phyloP scores from a whole-genome alignment of 2,113 vertebrate species.

The Acinonyx jubatus region DNA sequence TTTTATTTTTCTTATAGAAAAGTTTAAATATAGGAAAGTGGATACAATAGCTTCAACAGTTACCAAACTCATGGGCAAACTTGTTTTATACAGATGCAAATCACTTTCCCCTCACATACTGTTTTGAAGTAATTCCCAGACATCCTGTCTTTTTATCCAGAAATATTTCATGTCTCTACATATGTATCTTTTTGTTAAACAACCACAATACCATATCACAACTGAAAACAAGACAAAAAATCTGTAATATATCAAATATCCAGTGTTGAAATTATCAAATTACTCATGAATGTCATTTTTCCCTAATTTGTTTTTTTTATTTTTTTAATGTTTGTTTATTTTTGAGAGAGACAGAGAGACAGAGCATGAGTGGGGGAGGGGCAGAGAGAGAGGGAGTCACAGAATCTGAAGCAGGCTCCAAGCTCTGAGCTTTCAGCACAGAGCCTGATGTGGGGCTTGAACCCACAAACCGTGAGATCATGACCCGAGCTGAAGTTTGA shows the following conservation, averaged over 20 bases:
- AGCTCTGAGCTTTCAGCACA: too few relatives aligned
- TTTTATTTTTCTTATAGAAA: background rate
- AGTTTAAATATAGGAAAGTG: background rate
- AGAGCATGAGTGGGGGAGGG: too few relatives aligned
- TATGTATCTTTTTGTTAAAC: background rate
- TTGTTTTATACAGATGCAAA: background rate
- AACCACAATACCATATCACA: background rate
- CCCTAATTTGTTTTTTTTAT: background rate
- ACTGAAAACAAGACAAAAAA: background rate
- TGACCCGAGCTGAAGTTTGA: too few relatives aligned
- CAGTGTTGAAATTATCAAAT: background rate
- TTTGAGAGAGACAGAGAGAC: too few relatives aligned
- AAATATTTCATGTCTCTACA: background rate
- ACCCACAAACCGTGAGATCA: too few relatives aligned
- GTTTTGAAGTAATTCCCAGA: background rate
- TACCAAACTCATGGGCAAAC: background rate
- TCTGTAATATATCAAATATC: background rate
- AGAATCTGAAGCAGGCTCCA: too few relatives aligned
- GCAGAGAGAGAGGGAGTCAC: too few relatives aligned
- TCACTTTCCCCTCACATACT: background rate
- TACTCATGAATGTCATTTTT: background rate
- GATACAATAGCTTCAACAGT: background rate
- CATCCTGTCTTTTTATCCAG: background rate
- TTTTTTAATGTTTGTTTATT: too few relatives aligned
- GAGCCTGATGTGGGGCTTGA: too few relatives aligned